Base-by-base conservation (phyloP, 1,140 invertebrate species). In the Anthonomus grandis region DNA sequence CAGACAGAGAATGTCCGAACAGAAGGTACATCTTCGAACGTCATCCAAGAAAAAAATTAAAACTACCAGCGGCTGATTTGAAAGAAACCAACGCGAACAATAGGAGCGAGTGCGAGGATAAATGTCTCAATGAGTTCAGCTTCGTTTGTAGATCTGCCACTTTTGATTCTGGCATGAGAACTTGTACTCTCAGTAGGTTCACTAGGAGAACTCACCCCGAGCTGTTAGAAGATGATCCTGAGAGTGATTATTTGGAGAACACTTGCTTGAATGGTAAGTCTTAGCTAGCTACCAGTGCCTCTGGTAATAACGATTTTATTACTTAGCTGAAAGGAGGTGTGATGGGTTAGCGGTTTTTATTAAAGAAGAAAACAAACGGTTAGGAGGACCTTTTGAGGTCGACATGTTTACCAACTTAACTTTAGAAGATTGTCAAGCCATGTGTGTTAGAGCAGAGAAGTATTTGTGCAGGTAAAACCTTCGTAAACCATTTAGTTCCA, bases 181-280 rank as follows among this genome's bases (percentile, higher is more conserved):
- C 83, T 37, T 95, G 91, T 68, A 85, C 84, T 2, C 70, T 94
- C 9, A 91, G 88, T 69, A 72, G 84, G 50, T 90, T 90, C 64
- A 94, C 91, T 0, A 76, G 90, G 63, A 78, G 90, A 63, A 91
- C 90, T 1, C 89, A 92, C 72, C 89, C 90, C 0, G 88, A 89
- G 64, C 75, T 92, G 2, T 69, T 91, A 21, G 85, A 90, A 68
- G 87, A 91, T 62, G 89, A 93, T 72, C 84, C 89, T 1, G 90
- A 89, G 71, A 86, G 87, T 1, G 91, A 94, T 72, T 95, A 95
- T 72, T 77, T 93, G 60, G 91, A 95, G 78, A 95, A 95, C 67
- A 91, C 90, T 31, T 95, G 91, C 70, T 73, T 95, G 1, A 91
- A 89, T 71, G 86, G 91, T 92, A 77, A 78, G 67, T 53, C 66